Evolutionary conservation across 2,888 invertebrate genomes (phyloP), one percentile per base, ranked within the genome.

Genomic region (Andrena flavipes): DNA sequence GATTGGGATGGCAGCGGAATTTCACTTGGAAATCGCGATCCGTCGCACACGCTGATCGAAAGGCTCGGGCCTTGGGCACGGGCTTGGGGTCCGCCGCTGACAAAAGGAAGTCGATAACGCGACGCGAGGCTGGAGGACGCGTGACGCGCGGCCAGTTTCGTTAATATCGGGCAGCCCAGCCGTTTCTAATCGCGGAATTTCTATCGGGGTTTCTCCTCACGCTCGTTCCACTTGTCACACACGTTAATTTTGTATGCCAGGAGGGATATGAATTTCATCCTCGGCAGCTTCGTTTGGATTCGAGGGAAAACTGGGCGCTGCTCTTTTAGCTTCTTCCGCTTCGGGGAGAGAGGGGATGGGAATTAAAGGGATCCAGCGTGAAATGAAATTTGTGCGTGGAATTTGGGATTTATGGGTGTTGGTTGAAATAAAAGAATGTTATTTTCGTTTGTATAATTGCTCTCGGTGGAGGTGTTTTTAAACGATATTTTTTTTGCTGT

Each of bases 111-210:
- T 26, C 5, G 35, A 33, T 16, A 16, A 42, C 10, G 35, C 60
- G 29, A 42, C 35, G 8, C 16, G n/a, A 49, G 26, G 13, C 33
- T 49, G 16, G 13, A 6, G 26, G 23, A 65, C 62, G 62, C 62
- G 62, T 20, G 62, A 35, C 62, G 20, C 62, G 33, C 33, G 20
- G 56, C 51, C 65, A 20, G 49, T 71, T 49, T 64, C 35, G 59
- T 67, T 67, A 10, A 72, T 33, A 42, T 56, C 56, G 63, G 7
- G 3, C 42, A 6, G 10, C 23, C 51, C 35, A 10, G 13, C 10
- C 71, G 30, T 72, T 77, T 77, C 74, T 73, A 62, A 74, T 74
- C 73, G 60, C 8, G 59, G 16, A 69, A 74, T 77, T 78, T 74
- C 75, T 77, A 77, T n/a, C 59, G 16, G 4, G 56, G 10, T 73